Percentiles rank a stretch among this genome's conserved stretches.
Evolutionary conservation across 2,113 vertebrate species (phyloP).

Genomic region (Phyllopteryx taeniolatus): DNA sequence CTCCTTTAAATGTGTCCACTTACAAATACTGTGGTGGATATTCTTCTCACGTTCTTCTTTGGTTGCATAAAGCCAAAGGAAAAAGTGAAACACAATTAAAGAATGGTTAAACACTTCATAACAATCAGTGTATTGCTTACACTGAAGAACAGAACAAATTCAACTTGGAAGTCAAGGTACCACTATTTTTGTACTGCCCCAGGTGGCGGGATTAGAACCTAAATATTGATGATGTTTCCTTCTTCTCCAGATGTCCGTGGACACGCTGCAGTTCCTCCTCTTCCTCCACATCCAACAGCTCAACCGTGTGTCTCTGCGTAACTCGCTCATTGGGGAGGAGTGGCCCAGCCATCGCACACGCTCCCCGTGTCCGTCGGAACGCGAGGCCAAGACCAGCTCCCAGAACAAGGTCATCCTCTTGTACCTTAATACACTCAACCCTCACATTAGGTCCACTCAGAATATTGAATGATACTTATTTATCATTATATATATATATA

Average conservation of each 20-base stretch:
- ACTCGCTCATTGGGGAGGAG: constrained; percentile 88
- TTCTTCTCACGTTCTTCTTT: too few relatives aligned
- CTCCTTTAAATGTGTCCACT: too few relatives aligned
- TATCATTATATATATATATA: too few relatives aligned
- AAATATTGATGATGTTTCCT: not conserved
- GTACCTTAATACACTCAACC: not conserved
- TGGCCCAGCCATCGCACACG: constrained; percentile 84
- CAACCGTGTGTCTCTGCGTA: constrained; percentile 86
- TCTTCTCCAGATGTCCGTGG: constrained; percentile 81
- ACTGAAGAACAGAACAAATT: too few relatives aligned
- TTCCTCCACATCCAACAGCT: constrained; percentile 93
- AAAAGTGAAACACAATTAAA: too few relatives aligned
- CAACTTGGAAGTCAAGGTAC: too few relatives aligned
- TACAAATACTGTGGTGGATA: too few relatives aligned
- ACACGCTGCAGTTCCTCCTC: constrained; percentile 91
- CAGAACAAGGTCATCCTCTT: constrained; percentile 82
- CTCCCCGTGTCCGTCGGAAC: constrained; percentile 67
- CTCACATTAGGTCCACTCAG: not conserved
- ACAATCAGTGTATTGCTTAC: too few relatives aligned
- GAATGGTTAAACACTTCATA: too few relatives aligned
- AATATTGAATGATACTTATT: not conserved
- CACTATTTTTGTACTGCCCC: too few relatives aligned
- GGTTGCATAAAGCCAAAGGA: too few relatives aligned
- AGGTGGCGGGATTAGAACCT: too few relatives aligned
- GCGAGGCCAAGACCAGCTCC: constrained; percentile 74